Percentiles rank a stretch among this genome's conserved stretches.
phyloP scores from a whole-genome alignment of 2,113 vertebrate genomes.

The Panthera tigris region DNA sequence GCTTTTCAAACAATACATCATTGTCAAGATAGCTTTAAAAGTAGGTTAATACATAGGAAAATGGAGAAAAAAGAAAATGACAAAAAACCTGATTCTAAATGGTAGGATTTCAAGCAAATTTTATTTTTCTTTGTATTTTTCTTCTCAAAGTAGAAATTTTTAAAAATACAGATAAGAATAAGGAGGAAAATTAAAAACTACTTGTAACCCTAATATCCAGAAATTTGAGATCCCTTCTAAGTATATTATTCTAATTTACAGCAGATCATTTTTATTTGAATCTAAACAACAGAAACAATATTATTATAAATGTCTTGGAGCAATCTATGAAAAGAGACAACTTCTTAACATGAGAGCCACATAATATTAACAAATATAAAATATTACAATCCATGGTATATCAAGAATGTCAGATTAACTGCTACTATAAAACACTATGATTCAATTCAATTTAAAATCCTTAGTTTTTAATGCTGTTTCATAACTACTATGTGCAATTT shows the following conservation, averaged over 20 bases:
- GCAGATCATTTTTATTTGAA: conserved; percentile 64
- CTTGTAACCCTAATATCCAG: background rate
- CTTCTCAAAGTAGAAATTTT: background rate
- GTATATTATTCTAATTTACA: conserved; percentile 56
- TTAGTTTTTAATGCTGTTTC: conserved; percentile 67
- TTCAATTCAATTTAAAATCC: conserved; percentile 69
- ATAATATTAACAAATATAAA: conserved; percentile 67
- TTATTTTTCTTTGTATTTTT: background rate
- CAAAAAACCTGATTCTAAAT: background rate
- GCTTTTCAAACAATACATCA: background rate
- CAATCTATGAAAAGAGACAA: conserved; percentile 44
- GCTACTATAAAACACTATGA: conserved; percentile 67
- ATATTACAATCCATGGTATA: conserved; percentile 43
- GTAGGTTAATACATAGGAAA: background rate
- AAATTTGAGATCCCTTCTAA: background rate
- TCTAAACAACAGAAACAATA: conserved; percentile 66
- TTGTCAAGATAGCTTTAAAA: conserved; percentile 4
- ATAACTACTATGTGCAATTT: conserved; percentile 71
- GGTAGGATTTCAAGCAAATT: background rate
- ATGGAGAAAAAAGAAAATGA: conserved; percentile 13
- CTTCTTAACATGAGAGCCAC: conserved; percentile 54
- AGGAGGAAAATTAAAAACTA: conserved; percentile 21
- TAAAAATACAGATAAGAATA: conserved; percentile 37
- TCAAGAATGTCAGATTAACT: conserved; percentile 71
- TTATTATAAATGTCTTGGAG: conserved; percentile 61